Percentiles rank a stretch among this genome's conserved stretches.
phyloP scores from a whole-genome alignment of 2,888 invertebrate species.

The Perizoma affinitatum region DNA sequence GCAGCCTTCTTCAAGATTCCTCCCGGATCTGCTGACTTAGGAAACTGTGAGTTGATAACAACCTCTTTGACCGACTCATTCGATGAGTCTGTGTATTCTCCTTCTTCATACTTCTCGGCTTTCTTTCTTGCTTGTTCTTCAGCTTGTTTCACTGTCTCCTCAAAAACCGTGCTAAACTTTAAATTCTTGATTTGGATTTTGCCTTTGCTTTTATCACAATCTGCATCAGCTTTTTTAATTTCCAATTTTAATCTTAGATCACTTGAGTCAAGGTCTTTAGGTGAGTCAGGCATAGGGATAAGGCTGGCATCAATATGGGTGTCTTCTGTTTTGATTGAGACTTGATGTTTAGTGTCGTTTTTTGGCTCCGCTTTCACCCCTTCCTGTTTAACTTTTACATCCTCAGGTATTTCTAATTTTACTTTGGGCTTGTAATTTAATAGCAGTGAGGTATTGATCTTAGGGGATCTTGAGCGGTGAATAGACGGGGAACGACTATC shows the following conservation, averaged over 20 bases:
- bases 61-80: slow-evolving; percentile 67
- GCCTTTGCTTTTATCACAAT: slow-evolving; percentile 71
- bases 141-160: slow-evolving; percentile 86
- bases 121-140: slow-evolving; percentile 86
- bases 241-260: slow-evolving; percentile 53
- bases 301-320: slow-evolving; percentile 59
- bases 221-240: slow-evolving; percentile 47
- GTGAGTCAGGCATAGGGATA: slow-evolving; percentile 74
- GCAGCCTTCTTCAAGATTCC: slow-evolving; percentile 75
- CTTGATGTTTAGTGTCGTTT: slow-evolving; percentile 40
- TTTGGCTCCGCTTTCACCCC: slow-evolving; percentile 47
- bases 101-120: slow-evolving; percentile 86
- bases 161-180: slow-evolving; percentile 87
- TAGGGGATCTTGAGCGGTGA: slow-evolving; percentile 56
- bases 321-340: slow-evolving; percentile 54
- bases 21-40: slow-evolving; percentile 76
- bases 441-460: slow-evolving; percentile 43
- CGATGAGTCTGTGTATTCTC: slow-evolving; percentile 83
- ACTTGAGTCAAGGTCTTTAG: slow-evolving; percentile 57
- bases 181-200: slow-evolving; percentile 88
- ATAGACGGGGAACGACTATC: slow-evolving; percentile 54
- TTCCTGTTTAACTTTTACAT: slow-evolving; percentile 45
- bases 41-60: slow-evolving; percentile 68
- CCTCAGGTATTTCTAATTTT: slow-evolving; percentile 48
- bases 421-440: slow-evolving; percentile 41